Evolutionary conservation across 2,888 invertebrate species (phyloP).

Genomic region (Darwinula stevensoni): DNA sequence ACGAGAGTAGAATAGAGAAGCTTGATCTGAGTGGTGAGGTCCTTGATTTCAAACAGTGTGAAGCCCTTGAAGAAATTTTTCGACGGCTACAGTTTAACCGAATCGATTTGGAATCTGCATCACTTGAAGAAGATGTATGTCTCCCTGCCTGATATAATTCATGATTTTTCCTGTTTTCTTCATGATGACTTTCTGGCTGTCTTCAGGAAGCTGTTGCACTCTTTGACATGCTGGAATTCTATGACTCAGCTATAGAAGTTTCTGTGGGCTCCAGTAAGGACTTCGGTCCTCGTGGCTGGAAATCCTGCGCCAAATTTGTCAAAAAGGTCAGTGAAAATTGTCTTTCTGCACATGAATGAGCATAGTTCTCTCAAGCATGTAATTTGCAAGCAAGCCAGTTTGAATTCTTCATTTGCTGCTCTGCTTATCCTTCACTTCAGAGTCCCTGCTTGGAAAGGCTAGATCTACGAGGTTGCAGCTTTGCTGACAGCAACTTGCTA

Average conservation of each 20-base stretch:
- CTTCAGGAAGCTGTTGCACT: constrained; percentile 32
- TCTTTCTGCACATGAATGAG: too few relatives aligned
- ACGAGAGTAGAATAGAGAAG: too few relatives aligned
- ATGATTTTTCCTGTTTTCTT: not conserved
- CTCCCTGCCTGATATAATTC: constrained; percentile 8
- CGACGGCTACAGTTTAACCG: constrained; percentile 39
- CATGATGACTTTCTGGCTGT: too few relatives aligned
- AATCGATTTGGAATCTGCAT: constrained; percentile 33
- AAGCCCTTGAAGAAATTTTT: constrained; percentile 54
- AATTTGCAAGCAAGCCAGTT: too few relatives aligned
- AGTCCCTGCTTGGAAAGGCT: constrained; percentile 34
- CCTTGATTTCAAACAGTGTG: constrained; percentile 33
- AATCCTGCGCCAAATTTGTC: constrained; percentile 43
- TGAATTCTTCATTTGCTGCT: too few relatives aligned
- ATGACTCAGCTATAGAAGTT: constrained; percentile 44
- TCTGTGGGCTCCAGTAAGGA: constrained; percentile 46
- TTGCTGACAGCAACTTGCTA: constrained; percentile 3
- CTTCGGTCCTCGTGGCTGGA: constrained; percentile 52
- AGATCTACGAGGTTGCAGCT: constrained; percentile 30
- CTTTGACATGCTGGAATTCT: constrained; percentile 76
- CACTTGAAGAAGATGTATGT: constrained; percentile 41
- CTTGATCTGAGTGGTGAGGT: constrained; percentile 27
- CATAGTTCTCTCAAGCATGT: too few relatives aligned
- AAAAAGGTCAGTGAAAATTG: constrained; percentile 39
- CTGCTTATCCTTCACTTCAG: too few relatives aligned